phyloP scores from a whole-genome alignment of 2,888 invertebrate genomes.

The Drosophila pseudotakahashii region DNA sequence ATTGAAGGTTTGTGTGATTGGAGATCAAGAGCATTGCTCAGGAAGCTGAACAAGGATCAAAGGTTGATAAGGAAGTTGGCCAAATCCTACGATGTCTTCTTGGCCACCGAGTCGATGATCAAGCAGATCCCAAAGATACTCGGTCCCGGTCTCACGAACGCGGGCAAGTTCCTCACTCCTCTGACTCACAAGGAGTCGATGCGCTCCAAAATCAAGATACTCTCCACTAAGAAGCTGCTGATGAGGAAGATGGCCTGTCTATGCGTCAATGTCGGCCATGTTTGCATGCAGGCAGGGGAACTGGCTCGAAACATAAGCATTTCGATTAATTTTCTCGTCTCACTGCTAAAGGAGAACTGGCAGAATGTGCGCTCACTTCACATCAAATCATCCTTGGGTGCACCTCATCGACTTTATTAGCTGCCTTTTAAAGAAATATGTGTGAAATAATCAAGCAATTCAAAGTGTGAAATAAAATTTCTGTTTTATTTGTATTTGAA shows the following conservation, averaged over 20 bases:
- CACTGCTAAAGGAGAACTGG: slow-evolving; percentile 99
- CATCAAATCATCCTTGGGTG: slow-evolving; percentile 99
- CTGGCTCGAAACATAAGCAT: slow-evolving; percentile 98
- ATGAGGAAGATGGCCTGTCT: slow-evolving; percentile 99
- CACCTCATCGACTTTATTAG: slow-evolving; percentile 98
- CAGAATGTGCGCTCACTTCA: slow-evolving; percentile 99
- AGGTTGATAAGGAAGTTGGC: slow-evolving; percentile 99
- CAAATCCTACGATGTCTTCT: slow-evolving; percentile 97
- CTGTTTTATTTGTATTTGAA: background rate
- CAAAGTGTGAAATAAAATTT: background rate
- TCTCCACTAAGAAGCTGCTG: slow-evolving; percentile 99
- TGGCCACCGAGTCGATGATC: slow-evolving; percentile 99
- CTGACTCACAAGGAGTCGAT: slow-evolving; percentile 98
- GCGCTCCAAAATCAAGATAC: slow-evolving; percentile 97
- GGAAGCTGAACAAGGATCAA: slow-evolving; percentile 99
- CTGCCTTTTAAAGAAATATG: background rate
- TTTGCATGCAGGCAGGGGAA: slow-evolving; percentile 97
- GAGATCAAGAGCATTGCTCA: slow-evolving; percentile 99
- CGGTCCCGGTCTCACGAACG: slow-evolving; percentile 99
- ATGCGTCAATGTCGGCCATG: slow-evolving; percentile 99
- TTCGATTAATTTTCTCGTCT: slow-evolving; percentile 99
- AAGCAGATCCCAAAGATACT: slow-evolving; percentile 99
- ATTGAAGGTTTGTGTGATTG: slow-evolving; percentile 99
- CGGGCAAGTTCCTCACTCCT: slow-evolving; percentile 99
- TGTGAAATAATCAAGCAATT: background rate